Base-by-base conservation (phyloP, 2,888 invertebrate genomes). In the Orchesellides sinensis region DNA sequence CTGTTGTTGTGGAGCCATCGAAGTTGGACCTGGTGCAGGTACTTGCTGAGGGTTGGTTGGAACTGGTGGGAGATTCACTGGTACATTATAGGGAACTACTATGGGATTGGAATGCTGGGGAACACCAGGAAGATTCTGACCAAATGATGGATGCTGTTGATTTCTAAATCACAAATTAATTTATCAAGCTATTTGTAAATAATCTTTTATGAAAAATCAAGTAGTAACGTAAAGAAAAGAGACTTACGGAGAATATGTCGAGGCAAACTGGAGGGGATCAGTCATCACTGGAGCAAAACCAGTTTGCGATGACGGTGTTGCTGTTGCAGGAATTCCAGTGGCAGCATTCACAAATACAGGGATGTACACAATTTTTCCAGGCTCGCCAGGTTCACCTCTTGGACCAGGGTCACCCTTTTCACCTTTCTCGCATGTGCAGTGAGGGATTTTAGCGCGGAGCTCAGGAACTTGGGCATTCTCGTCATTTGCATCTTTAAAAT, bases 361-460 rank as follows among this genome's bases (percentile, higher is more conserved):
- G 17, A 84, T 82, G 47, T 84, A 84, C 21, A 84, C 66, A 5
- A 83, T 73, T 35, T 84, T 78, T 27, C 82, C 84, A 35, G 78
- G 65, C 47, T 73, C 81, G 27, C 84, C 84, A 35, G 81, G 84
- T 4, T 77, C 77, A 6, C 83, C 77, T 47, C 59, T 68, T 14
- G 73, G 81, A 17, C 84, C 84, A 4, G 35, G 35, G 0, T 79
- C 75, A 1, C 84, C 84, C n/a, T 66, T 77, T 52, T 79, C 79
- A 8, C 84, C 77, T 21, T 29, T 66, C 8, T 66, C 77, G 32
- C 77, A 77, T 3, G 59, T 21, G n/a, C 77, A 77, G 77, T 5
- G 21, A 23, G 5, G 23, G 23, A 2, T 54, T 6, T 23, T 54
- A 2, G 23, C 2, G 19, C 5, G 23, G 25, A 25, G 23, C 5